These are phyloP conservation scores for Chrysomallon squamiferum DNA, from an alignment of 1,140 invertebrate species.

Conservation along the genomic window DNA sequence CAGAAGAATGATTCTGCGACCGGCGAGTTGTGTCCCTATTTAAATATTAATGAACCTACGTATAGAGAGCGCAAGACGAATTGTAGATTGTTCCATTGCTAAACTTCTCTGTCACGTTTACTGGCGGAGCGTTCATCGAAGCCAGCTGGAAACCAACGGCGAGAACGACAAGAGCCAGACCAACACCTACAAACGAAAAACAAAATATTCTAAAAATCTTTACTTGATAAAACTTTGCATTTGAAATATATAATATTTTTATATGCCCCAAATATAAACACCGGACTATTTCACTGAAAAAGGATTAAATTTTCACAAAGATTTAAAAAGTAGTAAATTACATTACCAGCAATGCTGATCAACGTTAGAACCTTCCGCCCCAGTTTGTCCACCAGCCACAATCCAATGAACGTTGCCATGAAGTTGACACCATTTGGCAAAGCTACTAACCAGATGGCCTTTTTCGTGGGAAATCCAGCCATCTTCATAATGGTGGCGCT, in stretches of 20 bases:
- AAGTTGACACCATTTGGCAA: slow-evolving; percentile 68
- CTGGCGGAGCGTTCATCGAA: slow-evolving; percentile 57
- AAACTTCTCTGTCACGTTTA: slow-evolving; percentile 31
- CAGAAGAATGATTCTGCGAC: too few species aligned
- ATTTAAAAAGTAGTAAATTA: too few species aligned
- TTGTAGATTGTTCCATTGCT: slow-evolving; percentile 1
- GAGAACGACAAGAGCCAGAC: slow-evolving; percentile 63
- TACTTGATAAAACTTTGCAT: too few species aligned
- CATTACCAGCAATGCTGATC: slow-evolving; percentile 59
- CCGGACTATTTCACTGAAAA: too few species aligned
- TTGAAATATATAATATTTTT: too few species aligned
- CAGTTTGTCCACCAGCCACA: slow-evolving; percentile 69
- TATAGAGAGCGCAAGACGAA: too few species aligned
- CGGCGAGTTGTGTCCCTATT: too few species aligned
- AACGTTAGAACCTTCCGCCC: slow-evolving; percentile 68
- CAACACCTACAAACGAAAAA: slow-evolving; percentile 58
- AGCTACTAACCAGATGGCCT: slow-evolving; percentile 71
- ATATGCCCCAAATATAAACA: too few species aligned
- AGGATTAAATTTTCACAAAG: too few species aligned
- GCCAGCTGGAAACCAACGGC: slow-evolving; percentile 66
- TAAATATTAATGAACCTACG: too few species aligned
- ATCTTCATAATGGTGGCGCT: slow-evolving; percentile 71
- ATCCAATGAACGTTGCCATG: slow-evolving; percentile 69
- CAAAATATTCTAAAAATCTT: too few species aligned
- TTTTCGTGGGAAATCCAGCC: slow-evolving; percentile 67